Evolutionary conservation across 1,140 invertebrate genomes (phyloP).

Genomic region (Heliothis subflexa): DNA sequence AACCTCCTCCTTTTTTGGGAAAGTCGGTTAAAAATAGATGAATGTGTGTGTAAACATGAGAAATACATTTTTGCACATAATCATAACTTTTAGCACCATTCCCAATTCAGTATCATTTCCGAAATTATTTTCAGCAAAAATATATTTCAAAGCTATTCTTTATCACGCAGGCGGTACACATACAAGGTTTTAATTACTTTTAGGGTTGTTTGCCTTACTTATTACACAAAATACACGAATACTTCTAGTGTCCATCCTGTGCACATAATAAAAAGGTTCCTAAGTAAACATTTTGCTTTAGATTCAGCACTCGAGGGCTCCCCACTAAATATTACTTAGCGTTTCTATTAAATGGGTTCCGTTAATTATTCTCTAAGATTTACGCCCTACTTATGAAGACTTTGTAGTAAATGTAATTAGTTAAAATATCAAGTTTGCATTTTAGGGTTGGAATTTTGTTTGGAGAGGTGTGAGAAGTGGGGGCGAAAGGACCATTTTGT

Average conservation of each 20-base stretch:
- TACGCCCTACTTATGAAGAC: constrained; percentile 16
- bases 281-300: constrained; percentile 19
- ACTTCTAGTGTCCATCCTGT: not conserved
- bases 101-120: too few relatives aligned
- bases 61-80: too few relatives aligned
- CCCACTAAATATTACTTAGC: constrained; percentile 36
- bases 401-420: constrained; percentile 29
- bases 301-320: constrained; percentile 8
- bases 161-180: not conserved
- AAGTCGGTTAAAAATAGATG: too few relatives aligned
- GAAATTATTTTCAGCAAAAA: too few relatives aligned
- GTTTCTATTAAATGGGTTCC: constrained; percentile 34
- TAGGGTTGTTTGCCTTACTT: not conserved
- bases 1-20: too few relatives aligned
- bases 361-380: constrained; percentile 34
- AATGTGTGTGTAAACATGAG: too few relatives aligned
- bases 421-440: constrained; percentile 6
- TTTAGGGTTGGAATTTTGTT: not conserved
- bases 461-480: too few relatives aligned
- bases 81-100: too few relatives aligned
- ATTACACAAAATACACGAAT: not conserved
- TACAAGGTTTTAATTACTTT: not conserved
- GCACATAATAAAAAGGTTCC: constrained; percentile 1
- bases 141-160: too few relatives aligned
- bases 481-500: not conserved